phyloP scores from a whole-genome alignment of 1,140 invertebrate genomes.

The Sycobia sp. region DNA sequence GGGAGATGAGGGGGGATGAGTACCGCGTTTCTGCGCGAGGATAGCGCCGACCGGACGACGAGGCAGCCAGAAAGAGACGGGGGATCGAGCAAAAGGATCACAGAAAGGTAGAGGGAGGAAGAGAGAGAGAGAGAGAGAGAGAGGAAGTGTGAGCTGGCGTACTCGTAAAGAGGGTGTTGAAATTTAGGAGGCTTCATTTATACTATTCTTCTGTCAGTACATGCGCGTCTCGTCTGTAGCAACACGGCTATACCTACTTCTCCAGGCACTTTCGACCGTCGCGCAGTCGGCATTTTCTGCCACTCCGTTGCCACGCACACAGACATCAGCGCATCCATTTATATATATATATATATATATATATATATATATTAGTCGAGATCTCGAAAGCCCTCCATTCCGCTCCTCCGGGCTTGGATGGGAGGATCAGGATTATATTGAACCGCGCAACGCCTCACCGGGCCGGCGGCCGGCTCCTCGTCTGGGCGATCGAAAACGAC shows the following conservation, averaged over 20 bases:
- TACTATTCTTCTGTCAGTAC: constrained; percentile 50
- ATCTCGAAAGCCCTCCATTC: background rate
- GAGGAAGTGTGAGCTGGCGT: background rate
- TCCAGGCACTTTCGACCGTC: constrained; percentile 9
- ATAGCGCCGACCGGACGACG: no score
- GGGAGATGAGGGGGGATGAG: background rate
- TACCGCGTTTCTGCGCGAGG: background rate
- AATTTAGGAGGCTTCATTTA: constrained; percentile 60
- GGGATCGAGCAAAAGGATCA: background rate
- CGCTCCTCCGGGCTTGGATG: background rate
- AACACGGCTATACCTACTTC: constrained; percentile 3
- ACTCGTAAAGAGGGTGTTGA: constrained; percentile 48
- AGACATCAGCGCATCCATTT: no score
- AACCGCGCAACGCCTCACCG: no score
- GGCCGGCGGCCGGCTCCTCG: no score
- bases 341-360: no score
- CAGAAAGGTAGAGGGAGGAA: background rate
- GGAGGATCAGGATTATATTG: background rate
- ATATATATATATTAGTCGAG: background rate
- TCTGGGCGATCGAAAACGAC: background rate
- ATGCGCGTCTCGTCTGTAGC: no score
- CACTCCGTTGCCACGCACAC: no score
- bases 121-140: no score
- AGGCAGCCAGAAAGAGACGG: background rate
- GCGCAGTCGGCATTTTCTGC: no score